Evolutionary conservation across 2,888 invertebrate genomes (phyloP).

Genomic region (Laothoe populi): DNA sequence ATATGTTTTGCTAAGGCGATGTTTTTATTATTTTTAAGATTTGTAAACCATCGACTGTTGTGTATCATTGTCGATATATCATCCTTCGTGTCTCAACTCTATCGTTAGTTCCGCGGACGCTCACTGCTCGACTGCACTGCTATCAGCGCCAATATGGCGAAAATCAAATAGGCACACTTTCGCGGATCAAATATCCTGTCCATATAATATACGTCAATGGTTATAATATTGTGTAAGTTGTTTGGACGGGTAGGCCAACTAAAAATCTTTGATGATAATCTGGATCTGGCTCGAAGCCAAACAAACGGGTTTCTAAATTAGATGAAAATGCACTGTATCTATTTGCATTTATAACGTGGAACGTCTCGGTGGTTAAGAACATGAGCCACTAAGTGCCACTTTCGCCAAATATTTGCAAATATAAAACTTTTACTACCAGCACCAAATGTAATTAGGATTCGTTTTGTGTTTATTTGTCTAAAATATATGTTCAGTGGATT

Average conservation of each 20-base stretch:
- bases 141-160: no score
- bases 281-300: conserved; percentile 55
- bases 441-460: conserved; percentile 26
- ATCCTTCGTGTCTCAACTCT: no score
- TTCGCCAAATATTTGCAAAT: conserved; percentile 29
- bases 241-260: conserved; percentile 35
- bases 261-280: conserved; percentile 54
- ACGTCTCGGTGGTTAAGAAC: conserved; percentile 38
- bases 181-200: no score
- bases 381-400: conserved; percentile 30
- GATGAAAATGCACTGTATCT: conserved; percentile 58
- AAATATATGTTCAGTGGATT: conserved; percentile 1
- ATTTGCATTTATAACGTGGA: conserved; percentile 49
- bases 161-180: no score
- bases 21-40: no score
- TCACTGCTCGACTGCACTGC: no score
- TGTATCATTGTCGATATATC: no score
- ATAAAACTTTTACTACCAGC: conserved; percentile 31
- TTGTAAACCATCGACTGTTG: no score
- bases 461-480: conserved; percentile 16
- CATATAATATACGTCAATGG: no score
- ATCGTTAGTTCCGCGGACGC: no score
- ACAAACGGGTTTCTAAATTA: conserved; percentile 51
- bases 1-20: no score
- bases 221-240: no score